phyloP scores from a whole-genome alignment of 1,140 invertebrate species.

The Drosophila melanica region DNA sequence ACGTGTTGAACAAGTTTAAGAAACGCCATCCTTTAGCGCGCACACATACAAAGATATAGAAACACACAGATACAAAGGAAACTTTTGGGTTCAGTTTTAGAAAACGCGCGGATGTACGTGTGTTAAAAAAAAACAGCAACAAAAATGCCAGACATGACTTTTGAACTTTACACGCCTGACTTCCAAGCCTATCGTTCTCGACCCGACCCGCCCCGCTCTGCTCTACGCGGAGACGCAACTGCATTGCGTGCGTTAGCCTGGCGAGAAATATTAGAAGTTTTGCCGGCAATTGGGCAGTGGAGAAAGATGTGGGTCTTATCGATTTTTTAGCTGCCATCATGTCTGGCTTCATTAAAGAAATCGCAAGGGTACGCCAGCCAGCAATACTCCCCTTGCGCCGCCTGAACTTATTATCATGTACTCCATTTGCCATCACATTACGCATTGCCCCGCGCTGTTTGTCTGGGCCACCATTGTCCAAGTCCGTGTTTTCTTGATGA shows the following conservation, averaged over 20 bases:
- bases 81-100: constrained; percentile 10
- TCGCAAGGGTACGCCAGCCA: constrained; percentile 1
- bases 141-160: constrained; percentile 56
- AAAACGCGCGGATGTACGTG: constrained; percentile 55
- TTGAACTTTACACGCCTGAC: constrained; percentile 52
- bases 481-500: constrained; percentile 16
- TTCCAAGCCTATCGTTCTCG: neutral
- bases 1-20: too few relatives aligned
- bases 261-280: constrained; percentile 39
- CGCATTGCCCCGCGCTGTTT: neutral
- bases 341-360: constrained; percentile 35
- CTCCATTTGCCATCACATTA: constrained; percentile 26
- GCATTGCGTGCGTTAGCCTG: constrained; percentile 44
- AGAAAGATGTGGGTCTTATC: constrained; percentile 2
- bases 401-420: constrained; percentile 2
- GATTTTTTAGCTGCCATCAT: constrained; percentile 39
- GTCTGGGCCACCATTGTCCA: constrained; percentile 5
- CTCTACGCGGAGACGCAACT: neutral
- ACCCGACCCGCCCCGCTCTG: neutral
- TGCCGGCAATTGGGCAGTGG: constrained; percentile 17
- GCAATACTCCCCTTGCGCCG: neutral
- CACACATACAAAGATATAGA: neutral
- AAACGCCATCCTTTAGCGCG: neutral
- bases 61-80: neutral
- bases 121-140: constrained; percentile 4